A percentile compares a stretch with the other conserved stretches of the same genome.
Conservation (phyloP, 1,140 invertebrate species). For the Lasaia peninsularis region DNA sequence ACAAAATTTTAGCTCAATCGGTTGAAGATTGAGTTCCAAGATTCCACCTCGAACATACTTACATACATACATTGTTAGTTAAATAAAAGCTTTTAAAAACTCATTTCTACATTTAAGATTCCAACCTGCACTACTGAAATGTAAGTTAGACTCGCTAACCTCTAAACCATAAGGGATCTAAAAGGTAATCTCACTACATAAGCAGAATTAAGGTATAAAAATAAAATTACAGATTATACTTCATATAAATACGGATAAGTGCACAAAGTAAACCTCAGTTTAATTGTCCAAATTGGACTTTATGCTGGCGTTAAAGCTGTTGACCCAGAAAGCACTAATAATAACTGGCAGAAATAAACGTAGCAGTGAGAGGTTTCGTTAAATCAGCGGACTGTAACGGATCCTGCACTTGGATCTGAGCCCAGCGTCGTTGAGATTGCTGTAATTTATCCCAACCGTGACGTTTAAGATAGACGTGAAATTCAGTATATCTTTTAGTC, state of each 20-base stretch:
- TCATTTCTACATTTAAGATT: too few species aligned
- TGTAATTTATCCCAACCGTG: slow-evolving; percentile 44
- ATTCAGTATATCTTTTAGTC: slow-evolving; percentile 21
- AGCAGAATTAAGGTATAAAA: neutral
- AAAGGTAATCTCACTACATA: too few species aligned
- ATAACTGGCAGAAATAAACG: slow-evolving; percentile 33
- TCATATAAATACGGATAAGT: slow-evolving; percentile 9
- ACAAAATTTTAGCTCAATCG: too few species aligned
- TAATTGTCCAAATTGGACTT: slow-evolving; percentile 34
- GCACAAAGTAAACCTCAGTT: slow-evolving; percentile 27
- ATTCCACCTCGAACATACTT: too few species aligned
- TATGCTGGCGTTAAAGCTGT: slow-evolving; percentile 29
- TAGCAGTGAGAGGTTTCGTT: slow-evolving; percentile 43
- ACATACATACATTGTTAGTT: too few species aligned
- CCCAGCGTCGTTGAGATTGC: slow-evolving; percentile 47
- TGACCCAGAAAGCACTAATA: slow-evolving; percentile 46
- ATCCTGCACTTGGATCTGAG: slow-evolving; percentile 50
- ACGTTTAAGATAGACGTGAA: slow-evolving; percentile 36
- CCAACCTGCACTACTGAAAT: too few species aligned
- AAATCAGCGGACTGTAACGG: slow-evolving; percentile 52
- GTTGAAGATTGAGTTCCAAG: too few species aligned
- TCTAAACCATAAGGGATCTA: too few species aligned
- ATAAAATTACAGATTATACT: slow-evolving; percentile 3
- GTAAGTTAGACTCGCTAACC: too few species aligned
- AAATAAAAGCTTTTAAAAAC: too few species aligned